Evolutionary conservation across 2,888 invertebrate genomes (phyloP).

Genomic region (Trachelus stipa): DNA sequence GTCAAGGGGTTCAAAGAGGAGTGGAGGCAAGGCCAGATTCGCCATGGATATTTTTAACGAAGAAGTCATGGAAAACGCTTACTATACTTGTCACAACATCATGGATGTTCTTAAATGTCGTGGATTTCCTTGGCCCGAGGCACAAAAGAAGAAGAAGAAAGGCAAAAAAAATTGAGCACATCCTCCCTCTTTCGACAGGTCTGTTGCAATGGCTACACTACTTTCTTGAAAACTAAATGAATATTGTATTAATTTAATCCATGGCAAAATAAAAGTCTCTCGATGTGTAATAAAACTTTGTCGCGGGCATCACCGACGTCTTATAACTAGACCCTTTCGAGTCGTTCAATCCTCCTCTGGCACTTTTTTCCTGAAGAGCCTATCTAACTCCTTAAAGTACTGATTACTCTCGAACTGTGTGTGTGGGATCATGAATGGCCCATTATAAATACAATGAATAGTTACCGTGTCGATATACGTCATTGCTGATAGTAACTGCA

Average conservation of each 20-base stretch:
- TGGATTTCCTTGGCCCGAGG: slow-evolving; percentile 91
- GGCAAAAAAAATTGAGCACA: slow-evolving; percentile 70
- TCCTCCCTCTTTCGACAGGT: neutral
- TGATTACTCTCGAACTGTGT: slow-evolving; percentile 64
- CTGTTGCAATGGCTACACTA: neutral
- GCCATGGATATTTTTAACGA: slow-evolving; percentile 89
- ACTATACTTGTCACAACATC: slow-evolving; percentile 92
- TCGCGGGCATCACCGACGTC: neutral
- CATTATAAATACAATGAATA: slow-evolving; percentile 84
- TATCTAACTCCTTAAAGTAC: slow-evolving; percentile 31
- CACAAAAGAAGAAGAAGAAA: slow-evolving; percentile 88
- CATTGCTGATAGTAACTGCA: slow-evolving; percentile 79
- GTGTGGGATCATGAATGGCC: slow-evolving; percentile 67
- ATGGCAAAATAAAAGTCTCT: neutral
- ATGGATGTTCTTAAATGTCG: slow-evolving; percentile 87
- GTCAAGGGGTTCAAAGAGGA: slow-evolving; percentile 67
- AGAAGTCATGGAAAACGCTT: slow-evolving; percentile 93
- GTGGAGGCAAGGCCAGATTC: slow-evolving; percentile 74
- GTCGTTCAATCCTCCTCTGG: neutral
- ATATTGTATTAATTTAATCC: neutral
- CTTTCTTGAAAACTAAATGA: neutral
- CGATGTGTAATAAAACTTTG: neutral
- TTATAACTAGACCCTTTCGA: neutral
- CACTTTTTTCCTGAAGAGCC: neutral
- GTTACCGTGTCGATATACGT: slow-evolving; percentile 76